phyloP scores from a whole-genome alignment of 1,140 invertebrate species.

The Amyelois transitella region DNA sequence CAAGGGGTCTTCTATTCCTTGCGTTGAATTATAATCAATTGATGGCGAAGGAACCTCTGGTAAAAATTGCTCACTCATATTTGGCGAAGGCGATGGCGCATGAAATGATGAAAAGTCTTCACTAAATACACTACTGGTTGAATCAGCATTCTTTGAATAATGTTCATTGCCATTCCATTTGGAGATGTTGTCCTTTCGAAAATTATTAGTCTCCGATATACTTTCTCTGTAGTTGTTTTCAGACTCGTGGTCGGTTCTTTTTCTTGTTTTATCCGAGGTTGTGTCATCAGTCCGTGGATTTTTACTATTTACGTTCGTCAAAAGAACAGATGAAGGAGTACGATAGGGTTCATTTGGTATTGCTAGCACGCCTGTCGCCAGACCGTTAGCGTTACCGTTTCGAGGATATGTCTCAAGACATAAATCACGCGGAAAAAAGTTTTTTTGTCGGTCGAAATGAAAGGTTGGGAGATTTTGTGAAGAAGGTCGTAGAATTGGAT shows the following conservation, averaged over 20 bases:
- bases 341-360: constrained; percentile 53
- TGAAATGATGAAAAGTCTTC: background rate
- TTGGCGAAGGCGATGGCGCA: background rate
- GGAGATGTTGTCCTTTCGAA: too few relatives aligned
- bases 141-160: background rate
- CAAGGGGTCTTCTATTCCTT: background rate
- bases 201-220: constrained; percentile 6
- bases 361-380: constrained; percentile 41
- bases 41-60: constrained; percentile 10
- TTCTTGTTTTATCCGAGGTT: constrained; percentile 22
- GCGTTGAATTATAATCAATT: constrained; percentile 10
- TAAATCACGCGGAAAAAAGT: constrained; percentile 51
- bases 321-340: constrained; percentile 37
- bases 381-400: constrained; percentile 51
- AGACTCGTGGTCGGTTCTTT: constrained; percentile 5
- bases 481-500: constrained; percentile 19
- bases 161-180: too few relatives aligned
- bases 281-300: constrained; percentile 25
- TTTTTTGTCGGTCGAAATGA: constrained; percentile 41
- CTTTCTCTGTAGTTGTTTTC: constrained; percentile 2
- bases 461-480: constrained; percentile 33
- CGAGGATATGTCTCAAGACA: constrained; percentile 53
- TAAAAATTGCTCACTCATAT: background rate
- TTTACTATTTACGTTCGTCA: constrained; percentile 47
- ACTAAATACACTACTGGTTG: background rate